Evolutionary conservation across 37 sponge, comb jelly and placozoan genomes (phyloP).

Genomic region (Corticium candelabrum): DNA sequence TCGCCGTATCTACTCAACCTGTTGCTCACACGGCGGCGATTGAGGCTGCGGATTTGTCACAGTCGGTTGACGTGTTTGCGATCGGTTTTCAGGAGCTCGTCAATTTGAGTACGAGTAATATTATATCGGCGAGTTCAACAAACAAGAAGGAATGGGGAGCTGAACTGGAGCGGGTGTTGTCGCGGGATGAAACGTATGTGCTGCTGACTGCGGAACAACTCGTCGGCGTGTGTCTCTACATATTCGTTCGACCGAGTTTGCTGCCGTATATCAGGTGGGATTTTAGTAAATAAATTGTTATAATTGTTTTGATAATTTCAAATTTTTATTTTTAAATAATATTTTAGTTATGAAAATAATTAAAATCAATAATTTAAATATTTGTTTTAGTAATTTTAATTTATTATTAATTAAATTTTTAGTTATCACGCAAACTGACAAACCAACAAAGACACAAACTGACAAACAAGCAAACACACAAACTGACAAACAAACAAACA

Average conservation of each 20-base stretch:
- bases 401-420: too few species aligned
- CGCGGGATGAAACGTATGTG: conserved; percentile 51
- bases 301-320: too few species aligned
- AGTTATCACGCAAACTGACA: too few species aligned
- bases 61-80: conserved; percentile 41
- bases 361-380: too few species aligned
- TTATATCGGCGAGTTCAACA: conserved; percentile 80
- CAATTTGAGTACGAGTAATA: conserved; percentile 80
- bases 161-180: conserved; percentile 76
- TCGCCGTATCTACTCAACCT: too few species aligned
- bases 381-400: too few species aligned
- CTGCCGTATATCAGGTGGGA: conserved; percentile 73
- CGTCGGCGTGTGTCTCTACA: conserved; percentile 91
- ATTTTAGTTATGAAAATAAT: too few species aligned
- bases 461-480: too few species aligned
- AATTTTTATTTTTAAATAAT: too few species aligned
- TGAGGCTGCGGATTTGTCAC: not conserved
- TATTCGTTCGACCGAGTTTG: conserved; percentile 76
- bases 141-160: conserved; percentile 82
- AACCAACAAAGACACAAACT: too few species aligned
- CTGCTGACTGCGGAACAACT: conserved; percentile 91
- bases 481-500: too few species aligned
- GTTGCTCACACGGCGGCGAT: too few species aligned
- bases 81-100: conserved; percentile 95
- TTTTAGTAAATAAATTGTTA: not conserved